Evolutionary conservation across 2,888 invertebrate genomes (phyloP), one percentile per base, ranked within the genome.

Genomic region (Galerucella pusilla): DNA sequence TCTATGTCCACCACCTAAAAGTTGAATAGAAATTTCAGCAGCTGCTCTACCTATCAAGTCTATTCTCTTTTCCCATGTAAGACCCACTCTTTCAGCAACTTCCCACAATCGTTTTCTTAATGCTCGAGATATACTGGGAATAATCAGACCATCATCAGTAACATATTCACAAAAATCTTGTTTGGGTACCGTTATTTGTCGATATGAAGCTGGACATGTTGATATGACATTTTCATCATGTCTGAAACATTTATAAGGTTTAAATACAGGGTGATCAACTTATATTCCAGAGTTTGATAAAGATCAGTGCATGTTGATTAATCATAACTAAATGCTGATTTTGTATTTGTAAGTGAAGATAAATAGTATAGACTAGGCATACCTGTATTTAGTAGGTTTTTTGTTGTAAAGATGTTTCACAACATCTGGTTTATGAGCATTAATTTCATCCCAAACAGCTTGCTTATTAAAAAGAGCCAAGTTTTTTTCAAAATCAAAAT

Each of bases 401-500:
- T 79, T 84, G 69, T 83, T 83, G 80, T 90, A 90, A 11, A 88
- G 87, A 78, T 90, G 89, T 69, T 88, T 88, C 35, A 92, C 89
- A 46, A 92, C 88, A 81, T 93, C 93, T 1, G 92, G 92, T 81
- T 91, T 92, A 75, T 90, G 90, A 5, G 90, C 89, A 81, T 85
- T 86, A 66, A 94, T 91, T 86, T 94, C 92, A 83, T 94, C 92
- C 91, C 93, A 94, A 67, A 94, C 90, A 35, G 94, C 94, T 88
- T 92, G 89, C 88, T 97, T 97, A 88, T 97, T 94, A 88, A 97
- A 97, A 66, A 97, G 89, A 28, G 96, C 96, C 72, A 97, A 90
- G 89, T 97, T 97, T 79, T 96, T 96, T 86, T 97, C 97, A 90
- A 97, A 97, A 90, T 97, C 97, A 89, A 97, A 97, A 83, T 97